Base-by-base conservation (phyloP, 2,797 vertebrate species). In the Dicrostonyx torquatus region DNA sequence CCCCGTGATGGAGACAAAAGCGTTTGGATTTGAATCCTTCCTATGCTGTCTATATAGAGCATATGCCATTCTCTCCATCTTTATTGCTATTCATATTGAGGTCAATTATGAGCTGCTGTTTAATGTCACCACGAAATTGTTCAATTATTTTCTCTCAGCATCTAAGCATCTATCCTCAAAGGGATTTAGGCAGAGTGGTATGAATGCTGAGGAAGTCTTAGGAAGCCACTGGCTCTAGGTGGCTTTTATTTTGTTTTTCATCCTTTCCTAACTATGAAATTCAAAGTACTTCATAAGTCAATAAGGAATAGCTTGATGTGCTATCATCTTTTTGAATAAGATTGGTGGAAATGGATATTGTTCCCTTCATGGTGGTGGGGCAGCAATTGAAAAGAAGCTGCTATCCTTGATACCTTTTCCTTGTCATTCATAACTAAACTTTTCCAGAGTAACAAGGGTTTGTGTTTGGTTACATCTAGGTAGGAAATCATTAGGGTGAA, bases 41-140 rank as follows among this genome's bases (percentile, higher is more conserved):
- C 79, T 89, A 76, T 5, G 40, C 18, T 18, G 60, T 84, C 92
- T 95, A 78, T 97, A 92, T 90, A 96, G 93, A 98, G 95, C 92
- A 97, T 97, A 94, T 96, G 97, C 97, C 97, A 96, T 97, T 97
- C 97, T 93, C 91, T 96, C 96, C 78, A 77, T 97, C 92, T 97
- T 98, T 97, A 97, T 97, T 98, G 91, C 92, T 64, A 53, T 97
- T 98, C 97, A 95, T 97, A 95, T 95, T 91, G 97, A 96, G 97
- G 97, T 96, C 94, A 98, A 95, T 97, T 97, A 97, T 97, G 95
- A 98, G 97, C 97, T 97, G 92, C 97, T 97, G 64, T 97, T 98
- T 98, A 98, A 96, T 98, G 95, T 97, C 97, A 98, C 97, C 90
- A 96, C 97, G 96, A 97, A 96, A 98, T 97, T 95, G 95, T 97